A percentile compares a stretch with the other conserved stretches of the same genome.
Evolutionary conservation across 2,888 invertebrate genomes (phyloP).

Genomic region (Ophion slaviceki): DNA sequence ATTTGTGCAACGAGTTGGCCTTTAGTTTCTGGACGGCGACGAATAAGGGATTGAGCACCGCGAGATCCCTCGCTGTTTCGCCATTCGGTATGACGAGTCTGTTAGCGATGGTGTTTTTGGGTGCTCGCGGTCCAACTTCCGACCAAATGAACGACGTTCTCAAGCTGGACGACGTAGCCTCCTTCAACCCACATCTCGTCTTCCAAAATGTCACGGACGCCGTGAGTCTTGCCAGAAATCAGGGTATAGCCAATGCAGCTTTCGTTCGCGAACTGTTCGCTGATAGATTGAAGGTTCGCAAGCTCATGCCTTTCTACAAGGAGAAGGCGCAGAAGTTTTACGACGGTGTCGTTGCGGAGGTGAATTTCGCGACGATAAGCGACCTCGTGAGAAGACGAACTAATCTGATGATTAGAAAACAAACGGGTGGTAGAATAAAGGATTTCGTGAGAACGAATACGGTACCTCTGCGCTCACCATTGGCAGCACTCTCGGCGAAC

Average conservation of each 20-base stretch:
- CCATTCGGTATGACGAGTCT: slow-evolving; percentile 94
- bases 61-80: slow-evolving; percentile 91
- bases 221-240: slow-evolving; percentile 87
- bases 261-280: slow-evolving; percentile 93
- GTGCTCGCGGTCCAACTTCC: slow-evolving; percentile 93
- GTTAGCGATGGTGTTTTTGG: slow-evolving; percentile 95
- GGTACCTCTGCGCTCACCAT: slow-evolving; percentile 89
- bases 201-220: slow-evolving; percentile 94
- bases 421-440: slow-evolving; percentile 90
- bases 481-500: slow-evolving; percentile 92
- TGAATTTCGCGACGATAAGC: slow-evolving; percentile 92
- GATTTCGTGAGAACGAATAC: slow-evolving; percentile 91
- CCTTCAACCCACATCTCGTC: slow-evolving; percentile 95
- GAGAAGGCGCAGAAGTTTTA: slow-evolving; percentile 95
- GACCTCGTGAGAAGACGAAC: slow-evolving; percentile 93
- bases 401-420: slow-evolving; percentile 91
- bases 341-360: slow-evolving; percentile 93
- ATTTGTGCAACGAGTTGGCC: slow-evolving; percentile 93
- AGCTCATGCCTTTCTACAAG: slow-evolving; percentile 93
- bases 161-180: slow-evolving; percentile 93
- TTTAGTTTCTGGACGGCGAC: slow-evolving; percentile 93
- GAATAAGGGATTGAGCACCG: slow-evolving; percentile 88
- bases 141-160: slow-evolving; percentile 96
- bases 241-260: slow-evolving; percentile 91
- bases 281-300: slow-evolving; percentile 90